A percentile compares a stretch with the other conserved stretches of the same genome.
These are phyloP conservation scores for Drosophila merina DNA, from an alignment of 2,888 invertebrate species.

Conservation along the genomic window DNA sequence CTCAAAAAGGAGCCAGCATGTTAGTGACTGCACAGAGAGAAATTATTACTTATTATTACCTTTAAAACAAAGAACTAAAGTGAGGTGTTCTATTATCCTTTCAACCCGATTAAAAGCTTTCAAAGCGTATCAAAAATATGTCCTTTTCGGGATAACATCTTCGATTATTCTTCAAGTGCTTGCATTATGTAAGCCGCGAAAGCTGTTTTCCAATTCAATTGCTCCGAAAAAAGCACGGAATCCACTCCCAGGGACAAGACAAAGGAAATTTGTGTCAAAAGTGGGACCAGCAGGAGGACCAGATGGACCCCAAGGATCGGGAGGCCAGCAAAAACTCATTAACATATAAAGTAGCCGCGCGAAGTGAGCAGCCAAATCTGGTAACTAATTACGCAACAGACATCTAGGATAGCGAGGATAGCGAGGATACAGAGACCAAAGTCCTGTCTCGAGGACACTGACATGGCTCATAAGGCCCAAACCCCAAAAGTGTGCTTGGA, in stretches of 20 bases:
- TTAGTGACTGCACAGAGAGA: constrained; percentile 3
- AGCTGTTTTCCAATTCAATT: constrained; percentile 72
- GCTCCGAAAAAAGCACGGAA: constrained; percentile 22
- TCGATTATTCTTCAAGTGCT: background rate
- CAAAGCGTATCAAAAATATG: no score
- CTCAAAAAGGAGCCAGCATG: constrained; percentile 19
- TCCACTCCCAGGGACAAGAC: constrained; percentile 49
- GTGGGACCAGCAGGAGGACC: constrained; percentile 21
- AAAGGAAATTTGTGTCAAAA: constrained; percentile 43
- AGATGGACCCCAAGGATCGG: constrained; percentile 3
- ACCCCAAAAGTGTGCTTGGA: background rate
- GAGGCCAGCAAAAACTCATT: constrained; percentile 68
- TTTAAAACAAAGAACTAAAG: no score
- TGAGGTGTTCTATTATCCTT: no score
- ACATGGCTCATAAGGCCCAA: constrained; percentile 5
- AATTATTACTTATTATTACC: no score
- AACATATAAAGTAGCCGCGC: constrained; percentile 75
- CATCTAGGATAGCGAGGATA: constrained; percentile 31
- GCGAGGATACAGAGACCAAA: background rate
- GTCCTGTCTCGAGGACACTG: constrained; percentile 27
- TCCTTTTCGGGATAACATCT: no score
- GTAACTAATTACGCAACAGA: constrained; percentile 63
- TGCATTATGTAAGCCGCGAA: constrained; percentile 28
- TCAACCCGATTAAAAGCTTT: no score
- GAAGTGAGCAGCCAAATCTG: constrained; percentile 44